Percentiles rank a stretch among this genome's conserved stretches.
Conservation (phyloP, 2,797 vertebrate species). For the Phyllotis vaccarum region DNA sequence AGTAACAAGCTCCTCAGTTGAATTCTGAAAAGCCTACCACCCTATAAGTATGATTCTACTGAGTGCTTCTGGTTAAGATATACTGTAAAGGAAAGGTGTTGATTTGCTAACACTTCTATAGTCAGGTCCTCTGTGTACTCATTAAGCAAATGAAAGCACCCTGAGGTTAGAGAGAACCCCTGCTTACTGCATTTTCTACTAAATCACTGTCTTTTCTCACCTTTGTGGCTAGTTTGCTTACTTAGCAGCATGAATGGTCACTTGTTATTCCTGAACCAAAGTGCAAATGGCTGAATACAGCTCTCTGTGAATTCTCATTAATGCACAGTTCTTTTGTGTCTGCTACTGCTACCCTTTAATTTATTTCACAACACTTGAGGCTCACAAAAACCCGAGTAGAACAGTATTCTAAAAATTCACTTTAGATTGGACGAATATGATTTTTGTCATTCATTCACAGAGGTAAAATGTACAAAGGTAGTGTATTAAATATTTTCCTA, state of each 20-base stretch:
- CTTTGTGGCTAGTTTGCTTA: slow-evolving; percentile 55
- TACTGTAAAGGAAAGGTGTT: slow-evolving; percentile 18
- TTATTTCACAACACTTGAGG: slow-evolving; percentile 24
- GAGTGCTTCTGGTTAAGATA: neutral
- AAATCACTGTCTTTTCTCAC: slow-evolving; percentile 68
- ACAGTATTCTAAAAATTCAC: slow-evolving; percentile 1
- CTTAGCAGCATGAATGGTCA: slow-evolving; percentile 65
- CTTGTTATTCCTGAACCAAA: slow-evolving; percentile 67
- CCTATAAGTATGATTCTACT: neutral
- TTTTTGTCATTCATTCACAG: slow-evolving; percentile 55
- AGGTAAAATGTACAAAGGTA: slow-evolving; percentile 60
- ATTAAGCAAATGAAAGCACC: slow-evolving; percentile 54
- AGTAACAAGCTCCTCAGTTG: slow-evolving; percentile 28
- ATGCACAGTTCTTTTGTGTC: slow-evolving; percentile 30
- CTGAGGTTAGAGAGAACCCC: slow-evolving; percentile 19
- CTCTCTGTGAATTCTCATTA: slow-evolving; percentile 55
- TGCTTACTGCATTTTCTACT: slow-evolving; percentile 20
- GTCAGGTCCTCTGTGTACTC: neutral
- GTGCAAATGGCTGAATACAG: slow-evolving; percentile 49
- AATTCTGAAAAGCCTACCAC: slow-evolving; percentile 21
- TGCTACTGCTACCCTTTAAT: neutral
- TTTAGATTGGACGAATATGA: slow-evolving; percentile 29
- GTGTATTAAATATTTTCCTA: slow-evolving; percentile 78
- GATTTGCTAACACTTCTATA: slow-evolving; percentile 39
- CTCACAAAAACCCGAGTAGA: slow-evolving; percentile 6